Evolutionary conservation across 2,113 vertebrate species (phyloP), one percentile per base, ranked within the genome.

Genomic region (Ranitomeya imitator): DNA sequence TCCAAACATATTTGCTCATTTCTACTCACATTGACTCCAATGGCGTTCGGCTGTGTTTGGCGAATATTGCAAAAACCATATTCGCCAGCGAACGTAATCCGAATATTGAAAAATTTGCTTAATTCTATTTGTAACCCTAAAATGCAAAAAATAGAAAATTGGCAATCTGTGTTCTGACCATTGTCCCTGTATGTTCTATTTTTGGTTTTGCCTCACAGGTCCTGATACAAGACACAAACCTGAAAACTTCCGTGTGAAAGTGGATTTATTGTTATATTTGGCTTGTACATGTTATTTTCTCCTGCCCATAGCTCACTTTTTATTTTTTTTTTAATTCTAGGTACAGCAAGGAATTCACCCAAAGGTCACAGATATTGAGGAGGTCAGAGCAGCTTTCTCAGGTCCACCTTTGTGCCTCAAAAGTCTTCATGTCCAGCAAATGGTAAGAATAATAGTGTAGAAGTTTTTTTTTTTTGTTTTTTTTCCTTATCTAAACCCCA

Each of bases 341-440:
- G 94, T 98, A 60, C 95, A 95, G 90, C 89, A 45, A 7, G 97
- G 97, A 3, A 86, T 37, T 79, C 97, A 93, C 9, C 97, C 97
- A 0, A 54, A 78, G 0, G 90, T 91, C 80, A 91, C 91, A 0
- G 95, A 99, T 8, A 92, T 99, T 91, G 93, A 95, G 0, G 95
- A 94, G 0, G 87, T 97, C 18, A 94, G 93, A 19, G 60, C 87
- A 9, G 93, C 95, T 82, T 99, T 99, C 90, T 93, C 94, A 0
- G 93, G 92, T 8, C 90, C 92, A 2, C 95, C 95, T 1, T 91
- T 99, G 89, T 93, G 90, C 15, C 92, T 99, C 4, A 91, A 85
- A 83, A 92, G 90, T 8, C 93, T 99, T 88, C 92, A 89, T 1
- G 55, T 90, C 87, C 71, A 90, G 86, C 79, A 97, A 14, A 93